Evolutionary conservation across 2,113 vertebrate species (phyloP).

Genomic region (Plotosus lineatus): DNA sequence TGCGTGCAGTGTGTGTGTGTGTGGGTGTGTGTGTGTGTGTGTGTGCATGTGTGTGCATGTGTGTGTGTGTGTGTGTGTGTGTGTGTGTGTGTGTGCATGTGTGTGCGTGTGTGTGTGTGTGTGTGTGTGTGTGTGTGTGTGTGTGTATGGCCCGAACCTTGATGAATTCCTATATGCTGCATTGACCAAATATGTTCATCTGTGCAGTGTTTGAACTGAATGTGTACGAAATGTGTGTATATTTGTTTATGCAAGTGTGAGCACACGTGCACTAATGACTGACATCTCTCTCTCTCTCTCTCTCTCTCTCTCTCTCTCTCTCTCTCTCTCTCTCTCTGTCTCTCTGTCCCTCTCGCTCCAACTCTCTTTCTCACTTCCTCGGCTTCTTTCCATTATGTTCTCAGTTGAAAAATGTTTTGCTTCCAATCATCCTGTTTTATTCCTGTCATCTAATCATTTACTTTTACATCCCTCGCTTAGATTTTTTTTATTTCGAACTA

Average conservation of each 20-base stretch:
- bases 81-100: no score
- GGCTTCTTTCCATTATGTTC: slow-evolving; percentile 11
- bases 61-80: no score
- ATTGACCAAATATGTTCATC: background rate
- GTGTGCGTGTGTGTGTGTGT: no score
- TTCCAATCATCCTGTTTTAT: slow-evolving; percentile 2
- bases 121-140: no score
- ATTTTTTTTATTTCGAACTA: background rate
- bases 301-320: slow-evolving; percentile 14
- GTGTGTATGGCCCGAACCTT: background rate
- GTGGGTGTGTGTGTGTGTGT: no score
- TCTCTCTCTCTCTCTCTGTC: background rate
- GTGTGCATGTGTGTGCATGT: no score
- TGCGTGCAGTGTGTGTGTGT: no score
- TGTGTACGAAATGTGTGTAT: slow-evolving; percentile 1
- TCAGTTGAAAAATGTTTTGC: background rate
- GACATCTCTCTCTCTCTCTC: slow-evolving; percentile 53
- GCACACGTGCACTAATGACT: slow-evolving; percentile 37
- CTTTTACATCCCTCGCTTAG: background rate
- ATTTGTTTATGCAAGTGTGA: slow-evolving; percentile 12
- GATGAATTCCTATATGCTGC: background rate
- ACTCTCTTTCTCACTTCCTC: background rate
- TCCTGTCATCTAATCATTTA: no score
- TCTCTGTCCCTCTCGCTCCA: no score
- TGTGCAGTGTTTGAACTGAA: slow-evolving; percentile 2